Base-by-base conservation (phyloP, 2,113 vertebrate species). In the Calyptomena viridis region DNA sequence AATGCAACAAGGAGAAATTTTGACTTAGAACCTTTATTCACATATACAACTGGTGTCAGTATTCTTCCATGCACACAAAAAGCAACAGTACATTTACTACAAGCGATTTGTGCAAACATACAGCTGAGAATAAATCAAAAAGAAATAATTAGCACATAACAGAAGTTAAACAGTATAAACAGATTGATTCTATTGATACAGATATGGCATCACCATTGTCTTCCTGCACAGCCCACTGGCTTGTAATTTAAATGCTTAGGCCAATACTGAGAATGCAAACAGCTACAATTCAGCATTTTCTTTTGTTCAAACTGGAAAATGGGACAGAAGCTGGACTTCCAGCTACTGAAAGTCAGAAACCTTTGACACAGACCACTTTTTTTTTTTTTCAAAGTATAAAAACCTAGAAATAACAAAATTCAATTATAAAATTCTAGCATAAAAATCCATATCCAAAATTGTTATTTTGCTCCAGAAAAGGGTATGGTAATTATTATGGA, bases 401-500 rank as follows among this genome's bases (percentile, higher is more conserved):
- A 47, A 67, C 4, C 21, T 88, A 50, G 23, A 72, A 90, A 62
- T 53, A 78, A 67, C 3, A 35, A 63, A 87, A 31, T 8, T 59
- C 16, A 46, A 44, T 14, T 5, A 55, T 47, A 42, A 67, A 85
- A n/a, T 9, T 55, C 16, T 39, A 49, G 11, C 9, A 68, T 5
- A 83, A 78, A 76, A 84, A 87, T 31, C 4, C 33, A 39, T 6
- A 5, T 30, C 18, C 52, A 85, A 82, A 93, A 37, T 1, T 47
- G 24, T 21, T 63, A 35, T 33, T 68, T 86, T 73, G 13, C 6
- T 73, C 80, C 30, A 67, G 39, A 47, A 30, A 81, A 46, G 10
- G 5, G 7, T 21, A 73, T 0, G 1, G 28, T 39, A 68, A 64
- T 22, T 53, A 58, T 39, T 74, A 74, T 0, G 1, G 30, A 37